These are phyloP conservation scores for Dunckerocampus dactyliophorus DNA, from an alignment of 2,113 vertebrate species.

Conservation along the genomic window DNA sequence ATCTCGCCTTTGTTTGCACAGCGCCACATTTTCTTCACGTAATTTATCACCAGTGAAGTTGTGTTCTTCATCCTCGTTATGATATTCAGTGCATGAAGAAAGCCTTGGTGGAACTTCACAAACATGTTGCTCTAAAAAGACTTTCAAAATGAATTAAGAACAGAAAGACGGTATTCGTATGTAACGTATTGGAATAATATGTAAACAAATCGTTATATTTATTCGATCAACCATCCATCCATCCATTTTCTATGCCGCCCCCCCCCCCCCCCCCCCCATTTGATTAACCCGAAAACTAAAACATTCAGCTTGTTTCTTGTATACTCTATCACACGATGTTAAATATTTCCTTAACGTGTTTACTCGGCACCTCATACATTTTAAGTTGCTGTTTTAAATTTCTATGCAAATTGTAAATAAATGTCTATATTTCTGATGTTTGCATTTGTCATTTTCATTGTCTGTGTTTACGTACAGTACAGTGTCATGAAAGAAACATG, in stretches of 20 bases:
- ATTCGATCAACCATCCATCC: slow-evolving; percentile 36
- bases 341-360: slow-evolving; percentile 49
- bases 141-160: not conserved
- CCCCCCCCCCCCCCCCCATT: too few species aligned
- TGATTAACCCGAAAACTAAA: slow-evolving; percentile 16
- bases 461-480: too few species aligned
- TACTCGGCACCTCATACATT: slow-evolving; percentile 45
- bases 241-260: too few species aligned
- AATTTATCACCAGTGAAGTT: not conserved
- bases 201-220: slow-evolving; percentile 43
- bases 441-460: not conserved
- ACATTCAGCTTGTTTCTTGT: slow-evolving; percentile 20
- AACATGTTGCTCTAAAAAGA: not conserved
- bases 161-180: not conserved
- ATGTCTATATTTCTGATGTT: slow-evolving; percentile 66
- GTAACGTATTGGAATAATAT: slow-evolving; percentile 16
- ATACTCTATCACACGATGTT: slow-evolving; percentile 21
- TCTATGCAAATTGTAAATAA: slow-evolving; percentile 78
- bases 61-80: not conserved
- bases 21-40: not conserved
- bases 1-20: not conserved
- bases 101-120: not conserved
- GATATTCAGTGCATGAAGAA: not conserved
- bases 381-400: slow-evolving; percentile 62
- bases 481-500: too few species aligned